Conservation (phyloP, 1,140 invertebrate genomes). For the Conopomorpha cramerella region DNA sequence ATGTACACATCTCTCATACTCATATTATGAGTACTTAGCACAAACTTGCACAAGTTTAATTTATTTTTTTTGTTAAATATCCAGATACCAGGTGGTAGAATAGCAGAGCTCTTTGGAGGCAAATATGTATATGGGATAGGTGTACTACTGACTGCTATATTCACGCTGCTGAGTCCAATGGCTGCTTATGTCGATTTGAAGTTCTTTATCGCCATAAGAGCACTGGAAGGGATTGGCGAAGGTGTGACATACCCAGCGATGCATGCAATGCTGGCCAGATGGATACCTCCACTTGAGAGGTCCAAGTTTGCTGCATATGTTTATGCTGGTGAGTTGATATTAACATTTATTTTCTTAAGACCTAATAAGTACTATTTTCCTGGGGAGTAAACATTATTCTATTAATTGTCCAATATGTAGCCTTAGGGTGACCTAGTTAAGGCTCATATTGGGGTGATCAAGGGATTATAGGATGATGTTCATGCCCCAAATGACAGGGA, state of each 20-base stretch:
- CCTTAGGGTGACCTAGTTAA: no score
- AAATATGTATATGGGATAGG: slow-evolving; percentile 81
- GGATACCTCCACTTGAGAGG: slow-evolving; percentile 81
- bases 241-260: slow-evolving; percentile 84
- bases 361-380: no score
- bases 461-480: no score
- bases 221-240: slow-evolving; percentile 86
- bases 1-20: no score
- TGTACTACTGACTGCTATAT: slow-evolving; percentile 75
- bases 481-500: no score
- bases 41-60: no score
- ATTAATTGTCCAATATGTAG: no score
- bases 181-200: slow-evolving; percentile 72
- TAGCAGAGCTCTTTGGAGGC: slow-evolving; percentile 79
- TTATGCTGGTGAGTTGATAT: slow-evolving; percentile 75
- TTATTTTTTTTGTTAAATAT: slow-evolving; percentile 7
- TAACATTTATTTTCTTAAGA: no score
- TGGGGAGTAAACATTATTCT: no score
- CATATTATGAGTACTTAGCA: no score
- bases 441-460: no score
- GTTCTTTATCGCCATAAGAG: slow-evolving; percentile 75
- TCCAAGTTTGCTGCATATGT: slow-evolving; percentile 81
- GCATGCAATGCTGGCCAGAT: slow-evolving; percentile 80
- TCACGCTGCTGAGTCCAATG: slow-evolving; percentile 75
- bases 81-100: slow-evolving; percentile 76